These are phyloP conservation scores for Xanthia togata DNA, from an alignment of 2,888 invertebrate species.

Conservation along the genomic window DNA sequence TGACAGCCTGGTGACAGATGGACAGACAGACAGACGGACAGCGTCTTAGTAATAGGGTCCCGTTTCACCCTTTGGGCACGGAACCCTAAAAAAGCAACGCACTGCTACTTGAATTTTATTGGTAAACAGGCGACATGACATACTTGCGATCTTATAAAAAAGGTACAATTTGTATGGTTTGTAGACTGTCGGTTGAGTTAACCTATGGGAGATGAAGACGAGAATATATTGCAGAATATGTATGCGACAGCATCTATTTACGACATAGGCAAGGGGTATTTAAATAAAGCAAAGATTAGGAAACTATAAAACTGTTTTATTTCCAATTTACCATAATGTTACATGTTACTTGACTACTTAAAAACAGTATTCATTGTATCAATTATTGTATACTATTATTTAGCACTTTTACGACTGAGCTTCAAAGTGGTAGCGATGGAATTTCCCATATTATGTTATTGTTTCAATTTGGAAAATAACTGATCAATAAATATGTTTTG, in stretches of 20 bases:
- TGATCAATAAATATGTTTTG: neutral
- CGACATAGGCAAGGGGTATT: neutral
- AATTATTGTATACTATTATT: constrained; percentile 43
- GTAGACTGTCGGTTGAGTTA: neutral
- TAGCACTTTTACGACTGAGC: constrained; percentile 53
- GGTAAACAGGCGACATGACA: neutral
- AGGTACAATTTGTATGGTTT: neutral
- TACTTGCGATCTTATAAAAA: no score
- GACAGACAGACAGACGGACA: no score
- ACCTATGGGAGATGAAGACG: no score
- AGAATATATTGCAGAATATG: neutral
- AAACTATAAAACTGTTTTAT: constrained; percentile 66
- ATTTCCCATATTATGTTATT: neutral
- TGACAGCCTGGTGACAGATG: no score
- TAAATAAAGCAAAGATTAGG: constrained; percentile 52
- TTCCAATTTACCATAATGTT: constrained; percentile 49
- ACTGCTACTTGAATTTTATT: neutral
- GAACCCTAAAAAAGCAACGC: neutral
- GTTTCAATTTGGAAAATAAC: neutral
- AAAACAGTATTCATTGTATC: constrained; percentile 56
- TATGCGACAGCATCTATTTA: neutral
- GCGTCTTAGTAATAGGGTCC: no score
- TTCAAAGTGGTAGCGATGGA: constrained; percentile 31
- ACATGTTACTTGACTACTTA: constrained; percentile 39
- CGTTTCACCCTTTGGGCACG: no score